Evolutionary conservation across 2,113 vertebrate species (phyloP).

Genomic region (Micronisus gabar): DNA sequence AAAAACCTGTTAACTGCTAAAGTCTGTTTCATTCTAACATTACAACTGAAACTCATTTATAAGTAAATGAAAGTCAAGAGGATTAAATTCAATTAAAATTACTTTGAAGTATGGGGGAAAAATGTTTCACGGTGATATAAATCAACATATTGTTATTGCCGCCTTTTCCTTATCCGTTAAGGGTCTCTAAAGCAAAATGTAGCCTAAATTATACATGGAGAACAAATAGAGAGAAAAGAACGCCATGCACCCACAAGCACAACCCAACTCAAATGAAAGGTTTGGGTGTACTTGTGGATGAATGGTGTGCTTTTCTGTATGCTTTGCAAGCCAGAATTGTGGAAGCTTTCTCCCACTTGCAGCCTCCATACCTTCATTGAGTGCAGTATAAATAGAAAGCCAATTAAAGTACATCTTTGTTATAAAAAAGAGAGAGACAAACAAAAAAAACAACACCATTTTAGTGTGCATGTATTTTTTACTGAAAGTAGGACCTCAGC

Average conservation of each 20-base stretch:
- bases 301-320: constrained; percentile 34
- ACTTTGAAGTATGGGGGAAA: constrained; percentile 72
- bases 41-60: constrained; percentile 75
- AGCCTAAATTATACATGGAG: constrained; percentile 52
- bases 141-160: constrained; percentile 69
- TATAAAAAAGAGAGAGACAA: constrained; percentile 42
- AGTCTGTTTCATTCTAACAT: constrained; percentile 67
- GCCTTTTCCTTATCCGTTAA: constrained; percentile 62
- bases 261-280: constrained; percentile 27
- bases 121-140: constrained; percentile 70
- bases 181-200: constrained; percentile 64
- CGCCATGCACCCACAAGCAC: constrained; percentile 39
- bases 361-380: constrained; percentile 60
- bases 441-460: constrained; percentile 29
- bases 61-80: constrained; percentile 79
- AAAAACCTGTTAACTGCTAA: constrained; percentile 71
- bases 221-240: constrained; percentile 47
- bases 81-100: constrained; percentile 80
- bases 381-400: constrained; percentile 57
- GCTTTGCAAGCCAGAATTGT: not conserved
- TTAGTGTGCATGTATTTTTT: constrained; percentile 46
- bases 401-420: constrained; percentile 66
- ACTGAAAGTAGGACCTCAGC: constrained; percentile 66
- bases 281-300: constrained; percentile 38
- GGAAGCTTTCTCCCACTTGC: constrained; percentile 27